Conservation (phyloP, 2,888 invertebrate species). For the Malthinus seriepunctatus region DNA sequence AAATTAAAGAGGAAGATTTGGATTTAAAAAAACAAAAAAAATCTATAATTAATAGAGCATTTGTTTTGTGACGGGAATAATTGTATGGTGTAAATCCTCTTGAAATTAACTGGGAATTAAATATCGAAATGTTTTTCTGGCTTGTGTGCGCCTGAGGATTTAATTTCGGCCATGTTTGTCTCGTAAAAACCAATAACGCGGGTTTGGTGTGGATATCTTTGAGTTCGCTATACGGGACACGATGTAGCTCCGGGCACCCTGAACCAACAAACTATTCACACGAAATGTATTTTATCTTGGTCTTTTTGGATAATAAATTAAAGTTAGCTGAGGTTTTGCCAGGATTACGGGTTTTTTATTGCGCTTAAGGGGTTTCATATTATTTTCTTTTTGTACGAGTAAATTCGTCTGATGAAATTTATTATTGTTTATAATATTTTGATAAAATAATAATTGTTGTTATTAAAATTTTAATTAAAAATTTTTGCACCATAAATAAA, state of each 20-base stretch:
- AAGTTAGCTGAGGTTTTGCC: conserved; percentile 45
- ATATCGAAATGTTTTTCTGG: conserved; percentile 55
- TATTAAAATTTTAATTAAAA: neutral
- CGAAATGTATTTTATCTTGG: conserved; percentile 47
- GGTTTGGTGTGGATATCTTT: conserved; percentile 35
- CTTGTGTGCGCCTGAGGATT: conserved; percentile 53
- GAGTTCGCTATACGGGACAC: conserved; percentile 36
- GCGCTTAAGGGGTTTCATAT: conserved; percentile 7
- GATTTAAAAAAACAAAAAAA: neutral
- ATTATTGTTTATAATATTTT: neutral
- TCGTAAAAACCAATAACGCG: conserved; percentile 56
- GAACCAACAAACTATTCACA: conserved; percentile 46
- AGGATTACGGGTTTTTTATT: conserved; percentile 33
- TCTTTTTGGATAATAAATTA: conserved; percentile 46
- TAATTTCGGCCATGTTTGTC: conserved; percentile 56
- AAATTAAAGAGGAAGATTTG: neutral
- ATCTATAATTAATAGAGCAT: conserved; percentile 5
- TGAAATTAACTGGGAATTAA: conserved; percentile 54
- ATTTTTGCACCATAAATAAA: too few relatives aligned
- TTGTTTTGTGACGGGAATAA: conserved; percentile 26
- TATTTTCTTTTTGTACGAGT: conserved; percentile 19
- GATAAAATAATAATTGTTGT: neutral
- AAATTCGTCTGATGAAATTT: conserved; percentile 7
- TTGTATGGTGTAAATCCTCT: conserved; percentile 39
- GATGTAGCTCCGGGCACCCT: conserved; percentile 32